phyloP scores from a whole-genome alignment of 1,140 invertebrate species.

The Geopemphigus sp. region DNA sequence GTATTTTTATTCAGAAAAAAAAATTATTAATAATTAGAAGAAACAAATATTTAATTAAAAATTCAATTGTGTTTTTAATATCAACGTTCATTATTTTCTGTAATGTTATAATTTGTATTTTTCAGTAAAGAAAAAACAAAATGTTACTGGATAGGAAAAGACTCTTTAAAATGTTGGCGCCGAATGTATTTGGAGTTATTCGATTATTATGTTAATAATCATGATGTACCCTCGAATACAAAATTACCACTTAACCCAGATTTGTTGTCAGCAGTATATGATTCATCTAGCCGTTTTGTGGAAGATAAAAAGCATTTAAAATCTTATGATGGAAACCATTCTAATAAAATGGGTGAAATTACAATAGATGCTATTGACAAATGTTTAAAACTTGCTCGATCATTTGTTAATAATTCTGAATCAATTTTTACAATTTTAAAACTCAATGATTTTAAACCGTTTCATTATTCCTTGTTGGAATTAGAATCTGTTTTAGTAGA shows the following conservation, averaged over 20 bases:
- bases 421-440: constrained; percentile 22
- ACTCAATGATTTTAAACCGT: neutral
- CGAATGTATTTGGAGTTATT: constrained; percentile 47
- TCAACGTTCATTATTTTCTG: too few species aligned
- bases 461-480: constrained; percentile 17
- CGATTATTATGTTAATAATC: constrained; percentile 35
- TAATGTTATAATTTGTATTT: constrained; percentile 26
- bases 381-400: constrained; percentile 3
- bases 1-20: too few species aligned
- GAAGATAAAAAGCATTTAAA: neutral
- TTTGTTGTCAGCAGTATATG: neutral
- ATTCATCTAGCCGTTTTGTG: neutral
- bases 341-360: constrained; percentile 7
- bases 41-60: too few species aligned
- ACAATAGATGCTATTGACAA: neutral
- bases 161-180: constrained; percentile 53
- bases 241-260: constrained; percentile 10
- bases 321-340: neutral
- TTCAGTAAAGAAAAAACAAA: constrained; percentile 50
- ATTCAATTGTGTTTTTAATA: too few species aligned
- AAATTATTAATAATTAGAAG: too few species aligned
- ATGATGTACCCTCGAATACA: constrained; percentile 13
- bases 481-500: constrained; percentile 11
- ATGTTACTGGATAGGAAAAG: constrained; percentile 53
- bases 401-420: constrained; percentile 23